Evolutionary conservation across 2,888 invertebrate genomes (phyloP), one percentile per base, ranked within the genome.

Genomic region (Andrena fulva): DNA sequence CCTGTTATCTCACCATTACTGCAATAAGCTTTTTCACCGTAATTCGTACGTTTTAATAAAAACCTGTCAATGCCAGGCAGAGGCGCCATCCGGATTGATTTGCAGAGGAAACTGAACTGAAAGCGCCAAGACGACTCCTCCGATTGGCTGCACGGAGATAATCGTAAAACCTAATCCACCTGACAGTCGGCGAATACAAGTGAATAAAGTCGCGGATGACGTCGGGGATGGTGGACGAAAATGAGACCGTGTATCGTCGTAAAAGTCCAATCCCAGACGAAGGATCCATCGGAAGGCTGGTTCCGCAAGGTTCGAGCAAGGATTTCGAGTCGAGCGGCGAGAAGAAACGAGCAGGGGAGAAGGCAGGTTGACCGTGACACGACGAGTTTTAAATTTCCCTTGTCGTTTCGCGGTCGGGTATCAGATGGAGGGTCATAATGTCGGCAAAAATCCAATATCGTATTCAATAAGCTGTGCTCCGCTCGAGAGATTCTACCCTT

Each of bases 301-400:
- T 66, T 71, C 62, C 52, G 29, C 50, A 16, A n/a, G 67, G 54
- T 71, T 20, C 8, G 56, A 74, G 80, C 48, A 60, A 78, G 76
- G 69, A 59, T 78, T 71, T 68, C 72, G 63, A 54, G 80, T 87
- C 82, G 74, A 77, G 77, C 77, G 27, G 82, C 59, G 77, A 10
- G 56, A 33, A 63, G 42, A 29, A 20, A 12, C 20, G 56, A 27
- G 56, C 10, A 71, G 60, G 72, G 29, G 35, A 0, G n/a, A 16
- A 16, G n/a, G 27, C 67, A 64, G 85, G 88, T 80, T 86, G 85
- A 84, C 82, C 85, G 84, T 84, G 85, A 84, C 89, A 89, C 91
- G 92, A 93, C 91, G 93, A 93, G 92, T 92, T 93, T 93, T 92
- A 92, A 92, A 93, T 93, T 93, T 90, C 91, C 90, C 90, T 89